Conservation (phyloP, 2,113 vertebrate genomes). For the Oxyruncus cristatus region DNA sequence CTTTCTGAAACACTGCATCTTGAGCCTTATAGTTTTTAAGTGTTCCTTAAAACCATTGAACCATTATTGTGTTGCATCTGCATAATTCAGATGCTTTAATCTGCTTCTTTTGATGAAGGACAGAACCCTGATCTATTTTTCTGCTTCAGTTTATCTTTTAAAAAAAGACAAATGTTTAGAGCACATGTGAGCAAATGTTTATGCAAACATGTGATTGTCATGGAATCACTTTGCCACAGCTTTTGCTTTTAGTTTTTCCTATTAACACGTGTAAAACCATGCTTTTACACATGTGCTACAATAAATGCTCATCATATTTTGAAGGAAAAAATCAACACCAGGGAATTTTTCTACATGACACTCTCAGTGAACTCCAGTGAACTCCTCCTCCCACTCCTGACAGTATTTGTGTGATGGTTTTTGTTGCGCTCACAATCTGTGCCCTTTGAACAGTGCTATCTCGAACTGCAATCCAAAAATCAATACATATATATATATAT, state of each 20-base stretch:
- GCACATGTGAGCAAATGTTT: not conserved
- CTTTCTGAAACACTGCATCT: not conserved
- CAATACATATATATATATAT: not conserved
- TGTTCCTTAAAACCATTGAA: not conserved
- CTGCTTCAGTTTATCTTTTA: not conserved
- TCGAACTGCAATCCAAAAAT: conserved; percentile 10
- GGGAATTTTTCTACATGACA: conserved; percentile 5
- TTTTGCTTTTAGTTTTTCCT: not conserved
- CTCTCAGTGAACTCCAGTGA: conserved; percentile 37
- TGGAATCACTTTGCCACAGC: not conserved
- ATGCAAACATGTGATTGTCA: not conserved
- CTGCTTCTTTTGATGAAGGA: not conserved
- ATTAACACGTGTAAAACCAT: not conserved
- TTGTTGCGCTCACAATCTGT: not conserved
- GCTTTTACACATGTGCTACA: not conserved
- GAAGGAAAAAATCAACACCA: not conserved
- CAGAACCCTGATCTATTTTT: not conserved
- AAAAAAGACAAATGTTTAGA: not conserved
- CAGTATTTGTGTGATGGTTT: not conserved
- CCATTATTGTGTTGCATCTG: not conserved
- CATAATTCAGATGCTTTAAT: not conserved
- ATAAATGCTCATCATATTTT: not conserved
- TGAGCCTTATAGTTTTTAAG: not conserved
- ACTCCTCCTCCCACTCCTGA: conserved; percentile 2
- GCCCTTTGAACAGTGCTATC: not conserved